These are phyloP conservation scores for Crenichthys baileyi DNA, from an alignment of 2,797 vertebrate genomes.

Conservation along the genomic window DNA sequence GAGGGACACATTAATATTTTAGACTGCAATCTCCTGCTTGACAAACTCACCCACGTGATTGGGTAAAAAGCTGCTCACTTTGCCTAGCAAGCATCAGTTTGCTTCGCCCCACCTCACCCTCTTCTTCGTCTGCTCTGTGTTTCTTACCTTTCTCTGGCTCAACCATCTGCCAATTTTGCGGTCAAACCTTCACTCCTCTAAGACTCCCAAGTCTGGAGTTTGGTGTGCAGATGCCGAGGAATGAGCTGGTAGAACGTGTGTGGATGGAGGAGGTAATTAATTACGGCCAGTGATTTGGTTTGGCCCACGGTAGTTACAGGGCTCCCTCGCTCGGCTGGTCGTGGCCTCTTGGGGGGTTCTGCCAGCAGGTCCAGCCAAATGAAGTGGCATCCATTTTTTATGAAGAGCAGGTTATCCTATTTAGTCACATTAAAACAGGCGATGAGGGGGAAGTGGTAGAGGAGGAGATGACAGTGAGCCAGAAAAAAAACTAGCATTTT, in stretches of 20 bases:
- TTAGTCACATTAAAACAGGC: slow-evolving; percentile 79
- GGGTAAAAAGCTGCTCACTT: slow-evolving; percentile 73
- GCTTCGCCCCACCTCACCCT: slow-evolving; percentile 1
- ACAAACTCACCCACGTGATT: slow-evolving; percentile 86
- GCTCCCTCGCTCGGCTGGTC: slow-evolving; percentile 51
- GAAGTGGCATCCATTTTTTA: slow-evolving; percentile 80
- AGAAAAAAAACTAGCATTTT: slow-evolving; percentile 56
- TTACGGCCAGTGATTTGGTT: slow-evolving; percentile 79
- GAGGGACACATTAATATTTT: slow-evolving; percentile 84
- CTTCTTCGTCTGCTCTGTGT: not conserved
- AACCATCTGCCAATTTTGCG: slow-evolving; percentile 9
- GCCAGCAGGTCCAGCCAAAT: slow-evolving; percentile 70
- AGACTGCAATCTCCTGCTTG: slow-evolving; percentile 88
- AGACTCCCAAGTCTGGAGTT: slow-evolving; percentile 42
- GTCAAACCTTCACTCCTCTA: slow-evolving; percentile 28
- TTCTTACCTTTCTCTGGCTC: slow-evolving; percentile 41
- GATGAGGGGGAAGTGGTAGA: slow-evolving; percentile 44
- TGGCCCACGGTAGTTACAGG: slow-evolving; percentile 47
- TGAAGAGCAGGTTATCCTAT: slow-evolving; percentile 80
- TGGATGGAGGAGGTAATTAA: slow-evolving; percentile 74
- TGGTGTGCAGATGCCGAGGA: slow-evolving; percentile 16
- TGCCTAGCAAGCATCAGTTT: slow-evolving; percentile 56
- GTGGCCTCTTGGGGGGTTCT: slow-evolving; percentile 59
- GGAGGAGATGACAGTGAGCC: slow-evolving; percentile 60
- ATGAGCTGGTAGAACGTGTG: slow-evolving; percentile 1